Conservation (phyloP, 2,113 vertebrate genomes). For the Nannospalax galili region DNA sequence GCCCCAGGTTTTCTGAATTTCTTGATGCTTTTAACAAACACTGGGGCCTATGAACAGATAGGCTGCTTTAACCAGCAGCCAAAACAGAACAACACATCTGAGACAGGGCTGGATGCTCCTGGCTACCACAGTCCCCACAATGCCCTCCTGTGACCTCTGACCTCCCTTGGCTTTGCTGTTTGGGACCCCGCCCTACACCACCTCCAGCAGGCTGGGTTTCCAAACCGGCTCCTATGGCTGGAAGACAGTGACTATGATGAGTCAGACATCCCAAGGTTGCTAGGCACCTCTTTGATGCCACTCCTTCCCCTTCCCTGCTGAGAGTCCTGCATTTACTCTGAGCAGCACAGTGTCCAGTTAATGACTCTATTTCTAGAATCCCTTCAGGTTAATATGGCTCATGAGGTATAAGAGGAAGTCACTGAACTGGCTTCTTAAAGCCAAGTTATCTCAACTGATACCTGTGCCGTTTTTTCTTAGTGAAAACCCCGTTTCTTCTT, state of each 20-base stretch:
- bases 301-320: background rate
- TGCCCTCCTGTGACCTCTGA: background rate
- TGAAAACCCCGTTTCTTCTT: background rate
- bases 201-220: background rate
- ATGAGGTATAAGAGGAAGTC: background rate
- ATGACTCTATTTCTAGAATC: background rate
- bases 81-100: too few species aligned
- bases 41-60: background rate
- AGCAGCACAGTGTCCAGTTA: background rate
- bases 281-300: background rate
- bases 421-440: background rate
- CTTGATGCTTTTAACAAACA: background rate
- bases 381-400: background rate
- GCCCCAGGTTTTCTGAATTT: background rate
- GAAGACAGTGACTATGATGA: background rate
- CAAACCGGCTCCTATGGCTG: background rate
- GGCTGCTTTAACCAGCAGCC: too few species aligned
- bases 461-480: background rate
- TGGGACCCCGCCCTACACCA: background rate
- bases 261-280: accelerated
- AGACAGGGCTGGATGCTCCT: background rate
- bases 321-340: background rate
- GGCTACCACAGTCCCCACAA: background rate
- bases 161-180: accelerated
- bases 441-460: background rate